These are phyloP conservation scores for Xenentodon cancila DNA, from an alignment of 2,797 vertebrate species.

Conservation along the genomic window DNA sequence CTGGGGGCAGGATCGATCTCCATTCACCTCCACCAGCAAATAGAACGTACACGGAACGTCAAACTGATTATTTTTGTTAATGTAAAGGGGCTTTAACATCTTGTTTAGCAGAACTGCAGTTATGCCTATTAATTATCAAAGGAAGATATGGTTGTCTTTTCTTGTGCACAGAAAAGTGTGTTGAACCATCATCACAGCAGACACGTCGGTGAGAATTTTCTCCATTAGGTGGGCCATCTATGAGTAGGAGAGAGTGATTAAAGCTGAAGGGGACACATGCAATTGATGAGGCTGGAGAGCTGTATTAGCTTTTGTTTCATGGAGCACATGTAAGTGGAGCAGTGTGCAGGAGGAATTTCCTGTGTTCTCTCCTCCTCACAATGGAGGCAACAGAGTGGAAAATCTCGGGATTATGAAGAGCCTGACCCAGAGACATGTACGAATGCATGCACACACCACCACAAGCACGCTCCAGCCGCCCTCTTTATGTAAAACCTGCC, in stretches of 20 bases:
- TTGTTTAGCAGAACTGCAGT: constrained; percentile 14
- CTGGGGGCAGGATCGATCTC: too few relatives aligned
- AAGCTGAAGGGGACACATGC: constrained; percentile 61
- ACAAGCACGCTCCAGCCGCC: constrained; percentile 31
- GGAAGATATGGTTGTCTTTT: constrained; percentile 60
- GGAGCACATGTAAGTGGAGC: constrained; percentile 59
- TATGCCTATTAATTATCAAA: constrained; percentile 60
- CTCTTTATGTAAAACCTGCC: constrained; percentile 50
- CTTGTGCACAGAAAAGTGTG: constrained; percentile 37
- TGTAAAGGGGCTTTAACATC: constrained; percentile 23
- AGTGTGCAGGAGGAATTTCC: constrained; percentile 60
- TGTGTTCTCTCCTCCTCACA: constrained; percentile 62
- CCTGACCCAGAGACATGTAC: constrained; percentile 49
- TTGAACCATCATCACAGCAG: constrained; percentile 52
- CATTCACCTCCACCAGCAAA: too few relatives aligned
- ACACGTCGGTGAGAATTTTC: constrained; percentile 56
- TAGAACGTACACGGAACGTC: too few relatives aligned
- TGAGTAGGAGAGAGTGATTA: constrained; percentile 73
- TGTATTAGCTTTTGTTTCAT: constrained; percentile 60
- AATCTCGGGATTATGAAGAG: constrained; percentile 70
- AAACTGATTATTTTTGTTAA: too few relatives aligned
- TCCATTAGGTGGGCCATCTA: constrained; percentile 55
- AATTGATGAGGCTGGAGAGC: constrained; percentile 69
- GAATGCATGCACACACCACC: not conserved
- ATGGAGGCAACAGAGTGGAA: constrained; percentile 73